These are phyloP conservation scores for Notolepis coatsorum DNA, from an alignment of 2,797 vertebrate genomes.

Conservation along the genomic window DNA sequence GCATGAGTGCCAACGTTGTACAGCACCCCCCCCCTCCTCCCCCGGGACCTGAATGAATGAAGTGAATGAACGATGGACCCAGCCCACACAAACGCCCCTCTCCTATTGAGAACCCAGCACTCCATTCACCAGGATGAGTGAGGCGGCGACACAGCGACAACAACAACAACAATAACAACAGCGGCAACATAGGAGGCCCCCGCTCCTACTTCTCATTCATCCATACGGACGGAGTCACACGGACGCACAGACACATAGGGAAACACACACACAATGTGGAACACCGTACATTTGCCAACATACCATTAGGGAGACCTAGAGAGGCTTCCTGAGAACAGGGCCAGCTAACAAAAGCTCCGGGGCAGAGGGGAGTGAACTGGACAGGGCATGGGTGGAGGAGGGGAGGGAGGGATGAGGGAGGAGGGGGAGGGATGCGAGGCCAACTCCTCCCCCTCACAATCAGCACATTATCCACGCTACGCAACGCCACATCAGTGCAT, in stretches of 20 bases:
- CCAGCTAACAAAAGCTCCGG: conserved; percentile 63
- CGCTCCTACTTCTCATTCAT: conserved; percentile 71
- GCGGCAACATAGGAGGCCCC: conserved; percentile 72
- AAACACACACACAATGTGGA: conserved; percentile 51
- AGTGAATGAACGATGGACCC: conserved; percentile 79
- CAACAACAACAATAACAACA: conserved; percentile 78
- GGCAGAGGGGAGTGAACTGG: conserved; percentile 65
- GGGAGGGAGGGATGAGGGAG: conserved; percentile 53
- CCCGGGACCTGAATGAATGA: conserved; percentile 72
- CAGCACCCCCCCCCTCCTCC: conserved; percentile 65
- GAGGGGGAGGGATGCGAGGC: conserved; percentile 65
- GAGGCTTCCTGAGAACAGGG: conserved; percentile 80
- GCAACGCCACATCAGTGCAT: conserved; percentile 67
- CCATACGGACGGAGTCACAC: conserved; percentile 67
- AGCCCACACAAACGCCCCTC: conserved; percentile 74
- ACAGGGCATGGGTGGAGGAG: conserved; percentile 22
- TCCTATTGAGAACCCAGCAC: conserved; percentile 69
- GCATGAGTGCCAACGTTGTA: conserved; percentile 60
- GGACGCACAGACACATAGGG: conserved; percentile 37
- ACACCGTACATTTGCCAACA: conserved; percentile 67
- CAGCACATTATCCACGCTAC: conserved; percentile 61
- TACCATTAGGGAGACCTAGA: conserved; percentile 74
- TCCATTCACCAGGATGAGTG: conserved; percentile 80
- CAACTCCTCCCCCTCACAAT: conserved; percentile 67
- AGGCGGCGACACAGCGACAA: conserved; percentile 79